phyloP scores from a whole-genome alignment of 1,140 invertebrate species.

The Drosophila setifemur region DNA sequence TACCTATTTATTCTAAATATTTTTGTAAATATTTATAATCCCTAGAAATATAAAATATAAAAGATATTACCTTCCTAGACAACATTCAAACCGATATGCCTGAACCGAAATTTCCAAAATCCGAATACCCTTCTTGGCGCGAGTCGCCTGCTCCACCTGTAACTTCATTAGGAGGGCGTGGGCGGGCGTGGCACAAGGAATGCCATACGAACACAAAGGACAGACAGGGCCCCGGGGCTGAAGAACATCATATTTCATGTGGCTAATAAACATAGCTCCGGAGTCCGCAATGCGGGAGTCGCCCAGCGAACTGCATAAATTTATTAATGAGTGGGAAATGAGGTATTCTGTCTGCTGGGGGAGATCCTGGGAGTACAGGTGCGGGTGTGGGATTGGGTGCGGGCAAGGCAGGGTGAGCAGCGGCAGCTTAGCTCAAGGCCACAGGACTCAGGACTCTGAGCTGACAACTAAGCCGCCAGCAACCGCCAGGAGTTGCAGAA shows the following conservation, averaged over 20 bases:
- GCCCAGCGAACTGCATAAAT: constrained; percentile 61
- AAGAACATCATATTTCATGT: constrained; percentile 71
- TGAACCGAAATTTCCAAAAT: not conserved
- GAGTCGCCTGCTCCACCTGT: constrained; percentile 49
- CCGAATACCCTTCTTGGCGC: constrained; percentile 1
- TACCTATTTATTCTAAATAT: too few species aligned
- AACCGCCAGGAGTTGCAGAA: constrained; percentile 21
- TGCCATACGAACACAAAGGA: constrained; percentile 64
- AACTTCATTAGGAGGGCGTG: constrained; percentile 66
- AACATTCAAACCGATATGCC: not conserved
- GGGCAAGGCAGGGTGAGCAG: not conserved
- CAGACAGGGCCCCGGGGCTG: constrained; percentile 30
- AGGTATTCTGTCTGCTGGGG: constrained; percentile 55
- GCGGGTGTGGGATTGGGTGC: not conserved
- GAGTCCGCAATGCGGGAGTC: constrained; percentile 33
- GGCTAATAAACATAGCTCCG: constrained; percentile 68
- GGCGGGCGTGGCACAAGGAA: constrained; percentile 45
- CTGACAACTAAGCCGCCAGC: constrained; percentile 39
- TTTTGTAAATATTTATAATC: too few species aligned
- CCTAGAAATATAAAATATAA: too few species aligned
- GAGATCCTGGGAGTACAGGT: not conserved
- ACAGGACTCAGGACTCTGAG: constrained; percentile 4
- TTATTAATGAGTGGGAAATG: constrained; percentile 79
- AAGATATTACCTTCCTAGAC: not conserved
- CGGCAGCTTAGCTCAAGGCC: constrained; percentile 49